Evolutionary conservation across 2,113 vertebrate genomes (phyloP).

Genomic region (Chrysemys picta): DNA sequence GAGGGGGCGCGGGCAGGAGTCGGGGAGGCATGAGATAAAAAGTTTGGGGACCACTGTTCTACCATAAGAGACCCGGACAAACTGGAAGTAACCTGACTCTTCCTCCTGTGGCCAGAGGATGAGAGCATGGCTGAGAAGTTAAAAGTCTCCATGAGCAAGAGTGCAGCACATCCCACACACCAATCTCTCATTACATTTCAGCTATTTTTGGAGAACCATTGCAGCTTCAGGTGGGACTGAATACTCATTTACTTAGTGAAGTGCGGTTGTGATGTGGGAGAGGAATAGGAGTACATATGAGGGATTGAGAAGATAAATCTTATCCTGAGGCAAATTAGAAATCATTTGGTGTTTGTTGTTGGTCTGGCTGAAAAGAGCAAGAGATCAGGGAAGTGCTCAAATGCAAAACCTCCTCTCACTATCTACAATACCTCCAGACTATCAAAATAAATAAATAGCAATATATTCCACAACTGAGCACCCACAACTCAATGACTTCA

Average conservation of each 20-base stretch:
- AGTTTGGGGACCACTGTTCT: neutral
- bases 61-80: neutral
- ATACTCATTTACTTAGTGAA: constrained; percentile 37
- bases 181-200: neutral
- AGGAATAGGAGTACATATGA: neutral
- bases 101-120: neutral
- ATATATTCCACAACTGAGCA: neutral
- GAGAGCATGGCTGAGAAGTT: neutral
- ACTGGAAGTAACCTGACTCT: accelerated
- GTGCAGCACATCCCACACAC: neutral
- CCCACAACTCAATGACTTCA: neutral
- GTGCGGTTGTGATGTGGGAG: neutral
- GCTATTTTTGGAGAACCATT: neutral
- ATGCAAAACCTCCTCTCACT: neutral
- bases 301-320: constrained; percentile 17
- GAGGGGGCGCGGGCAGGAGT: too few species aligned
- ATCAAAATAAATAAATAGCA: neutral
- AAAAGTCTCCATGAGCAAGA: neutral
- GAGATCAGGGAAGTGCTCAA: neutral
- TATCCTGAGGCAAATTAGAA: constrained; percentile 23
- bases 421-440: accelerated
- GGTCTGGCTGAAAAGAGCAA: neutral
- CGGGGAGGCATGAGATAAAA: too few species aligned
- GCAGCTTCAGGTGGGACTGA: neutral
- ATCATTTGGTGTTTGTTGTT: neutral